Evolutionary conservation across 2,888 invertebrate species (phyloP).

Genomic region (Cryptocheilus praepositus): DNA sequence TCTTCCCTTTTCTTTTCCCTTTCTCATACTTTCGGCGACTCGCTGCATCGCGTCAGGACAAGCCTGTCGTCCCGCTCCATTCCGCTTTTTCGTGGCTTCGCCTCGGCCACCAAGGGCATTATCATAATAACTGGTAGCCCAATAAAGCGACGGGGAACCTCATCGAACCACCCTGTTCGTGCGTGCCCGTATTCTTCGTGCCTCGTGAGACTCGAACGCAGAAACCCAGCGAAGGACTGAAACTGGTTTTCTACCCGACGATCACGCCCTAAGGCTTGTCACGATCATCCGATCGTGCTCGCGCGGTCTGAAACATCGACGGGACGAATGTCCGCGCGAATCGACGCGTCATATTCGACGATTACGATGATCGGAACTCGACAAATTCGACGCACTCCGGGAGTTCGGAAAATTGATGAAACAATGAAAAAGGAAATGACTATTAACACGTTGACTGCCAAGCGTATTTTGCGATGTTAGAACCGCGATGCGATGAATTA

Average conservation of each 20-base stretch:
- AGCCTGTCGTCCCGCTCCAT: constrained; percentile 6
- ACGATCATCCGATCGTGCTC: constrained; percentile 51
- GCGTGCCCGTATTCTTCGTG: constrained; percentile 3
- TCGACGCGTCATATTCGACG: background rate
- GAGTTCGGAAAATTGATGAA: too few species aligned
- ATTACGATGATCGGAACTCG: background rate
- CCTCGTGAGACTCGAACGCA: constrained; percentile 26
- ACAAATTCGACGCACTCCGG: too few species aligned
- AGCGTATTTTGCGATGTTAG: too few species aligned
- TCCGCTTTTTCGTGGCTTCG: constrained; percentile 22
- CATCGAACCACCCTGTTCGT: constrained; percentile 34
- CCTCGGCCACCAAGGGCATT: constrained; percentile 35
- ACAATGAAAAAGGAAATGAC: too few species aligned
- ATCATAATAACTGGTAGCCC: constrained; percentile 61
- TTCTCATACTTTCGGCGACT: background rate
- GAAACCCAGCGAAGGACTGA: constrained; percentile 29
- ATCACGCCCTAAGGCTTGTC: constrained; percentile 61
- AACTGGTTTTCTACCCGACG: constrained; percentile 59
- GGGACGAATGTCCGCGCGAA: background rate
- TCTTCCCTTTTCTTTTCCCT: background rate
- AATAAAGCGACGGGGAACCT: constrained; percentile 55
- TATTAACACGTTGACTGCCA: too few species aligned
- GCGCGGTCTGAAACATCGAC: background rate
- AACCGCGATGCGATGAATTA: too few species aligned
- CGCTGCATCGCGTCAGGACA: background rate